These are phyloP conservation scores for Limenitis camilla DNA, from an alignment of 2,888 invertebrate genomes.

Conservation along the genomic window DNA sequence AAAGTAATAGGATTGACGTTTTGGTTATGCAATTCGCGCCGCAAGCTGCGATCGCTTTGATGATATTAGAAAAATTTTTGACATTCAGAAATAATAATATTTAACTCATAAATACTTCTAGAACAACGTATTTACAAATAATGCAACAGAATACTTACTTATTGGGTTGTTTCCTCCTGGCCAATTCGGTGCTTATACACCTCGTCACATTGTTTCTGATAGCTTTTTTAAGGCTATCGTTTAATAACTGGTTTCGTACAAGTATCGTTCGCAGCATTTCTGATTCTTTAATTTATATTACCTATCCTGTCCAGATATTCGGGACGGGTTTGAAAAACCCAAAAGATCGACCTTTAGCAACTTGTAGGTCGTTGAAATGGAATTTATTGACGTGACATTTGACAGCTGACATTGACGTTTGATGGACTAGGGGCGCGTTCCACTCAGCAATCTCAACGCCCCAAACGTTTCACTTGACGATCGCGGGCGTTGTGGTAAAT, in stretches of 20 bases:
- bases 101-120: neutral
- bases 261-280: conserved; percentile 84
- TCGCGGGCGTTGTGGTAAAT: no score
- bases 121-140: no score
- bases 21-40: conserved; percentile 67
- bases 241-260: conserved; percentile 79
- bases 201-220: conserved; percentile 74
- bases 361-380: conserved; percentile 61
- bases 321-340: conserved; percentile 52
- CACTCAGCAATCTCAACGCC: no score
- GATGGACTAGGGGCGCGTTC: no score
- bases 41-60: conserved; percentile 10
- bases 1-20: conserved; percentile 62
- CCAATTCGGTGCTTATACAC: conserved; percentile 76
- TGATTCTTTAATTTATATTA: conserved; percentile 35
- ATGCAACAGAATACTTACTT: conserved; percentile 60
- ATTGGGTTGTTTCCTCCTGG: conserved; percentile 75
- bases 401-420: neutral
- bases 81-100: neutral
- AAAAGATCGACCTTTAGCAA: conserved; percentile 63
- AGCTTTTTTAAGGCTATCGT: conserved; percentile 76
- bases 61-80: neutral
- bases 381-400: conserved; percentile 18
- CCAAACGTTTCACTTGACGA: no score
- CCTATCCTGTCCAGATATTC: conserved; percentile 57